A percentile compares a stretch with the other conserved stretches of the same genome.
These are phyloP conservation scores for Camponotus fellah DNA, from an alignment of 2,888 invertebrate species.

Conservation along the genomic window DNA sequence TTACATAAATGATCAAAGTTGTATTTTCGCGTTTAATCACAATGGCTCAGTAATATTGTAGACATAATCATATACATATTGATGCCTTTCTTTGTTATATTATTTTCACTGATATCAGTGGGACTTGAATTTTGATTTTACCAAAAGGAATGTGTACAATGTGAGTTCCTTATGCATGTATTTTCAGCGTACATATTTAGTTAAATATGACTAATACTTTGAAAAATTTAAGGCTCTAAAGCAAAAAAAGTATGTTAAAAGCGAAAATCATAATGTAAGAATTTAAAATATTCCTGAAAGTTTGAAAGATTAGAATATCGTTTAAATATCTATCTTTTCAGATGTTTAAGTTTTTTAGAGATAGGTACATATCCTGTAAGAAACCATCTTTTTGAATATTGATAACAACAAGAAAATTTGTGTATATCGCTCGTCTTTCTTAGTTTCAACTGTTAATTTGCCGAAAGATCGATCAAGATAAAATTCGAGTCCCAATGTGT, in stretches of 20 bases:
- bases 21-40: conserved; percentile 5
- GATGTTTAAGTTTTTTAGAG: neutral
- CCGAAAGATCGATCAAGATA: neutral
- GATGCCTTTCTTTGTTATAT: conserved; percentile 8
- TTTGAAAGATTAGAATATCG: neutral
- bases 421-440: neutral
- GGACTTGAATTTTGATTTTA: neutral
- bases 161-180: neutral
- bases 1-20: conserved; percentile 18
- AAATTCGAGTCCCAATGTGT: conserved; percentile 20
- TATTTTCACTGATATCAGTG: conserved; percentile 13
- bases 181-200: neutral
- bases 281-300: neutral
- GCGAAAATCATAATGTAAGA: neutral
- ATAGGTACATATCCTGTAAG: neutral
- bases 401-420: neutral
- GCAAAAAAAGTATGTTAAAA: neutral
- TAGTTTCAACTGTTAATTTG: neutral
- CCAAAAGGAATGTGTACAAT: neutral
- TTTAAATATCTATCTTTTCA: neutral
- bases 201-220: conserved; percentile 1
- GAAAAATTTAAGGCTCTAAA: neutral
- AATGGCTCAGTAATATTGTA: neutral
- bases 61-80: neutral
- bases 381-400: neutral